Base-by-base conservation (phyloP, 2,797 vertebrate species). In the Sylvilagus floridanus region DNA sequence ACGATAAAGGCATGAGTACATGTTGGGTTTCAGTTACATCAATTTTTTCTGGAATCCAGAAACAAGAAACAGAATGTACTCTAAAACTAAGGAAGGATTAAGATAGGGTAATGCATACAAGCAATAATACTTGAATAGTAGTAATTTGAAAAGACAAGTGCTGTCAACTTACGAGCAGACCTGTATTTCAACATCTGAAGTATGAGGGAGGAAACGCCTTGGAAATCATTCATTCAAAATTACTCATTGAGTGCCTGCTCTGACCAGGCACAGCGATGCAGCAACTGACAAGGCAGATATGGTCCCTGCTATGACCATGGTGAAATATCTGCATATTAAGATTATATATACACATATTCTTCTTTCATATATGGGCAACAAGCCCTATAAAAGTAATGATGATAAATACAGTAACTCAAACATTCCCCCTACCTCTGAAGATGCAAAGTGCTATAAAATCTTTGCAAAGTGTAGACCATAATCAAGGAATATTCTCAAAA, bases 131-230 rank as follows among this genome's bases (percentile, higher is more conserved):
- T 57, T 82, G 26, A 66, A 88, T 62, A 52, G 22, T 13, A 83
- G n/a, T 52, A 78, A 81, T 87, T 91, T 89, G 42, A 87, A 87
- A 87, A n/a, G 76, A 91, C 11, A 66, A 83, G 17, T 78, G 37
- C 30, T 85, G n/a, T 93, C 42, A 73, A 65, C 17, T 50, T 78
- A 91, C 60, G 69, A 91, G 71, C 26, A 79, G 47, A 85, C 37
- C 17, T 72, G 30, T 76, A 24, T 28, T 83, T 85, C 54, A 95
- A 94, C 42, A 77, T 68, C 21, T 30, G 54, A 47, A 50, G 4
- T 62, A 73, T 28, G 19, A 77, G 92, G 79, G 54, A 75, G 4
- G 11, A 26, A 78, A 66, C 17, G 62, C 11, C 60, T 83, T 72
- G 81, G 77, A 94, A 84, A 76, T 57, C 30, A 86, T 73, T 63